Base-by-base conservation (phyloP, 2,797 vertebrate genomes). In the Urosaurus nigricauda region DNA sequence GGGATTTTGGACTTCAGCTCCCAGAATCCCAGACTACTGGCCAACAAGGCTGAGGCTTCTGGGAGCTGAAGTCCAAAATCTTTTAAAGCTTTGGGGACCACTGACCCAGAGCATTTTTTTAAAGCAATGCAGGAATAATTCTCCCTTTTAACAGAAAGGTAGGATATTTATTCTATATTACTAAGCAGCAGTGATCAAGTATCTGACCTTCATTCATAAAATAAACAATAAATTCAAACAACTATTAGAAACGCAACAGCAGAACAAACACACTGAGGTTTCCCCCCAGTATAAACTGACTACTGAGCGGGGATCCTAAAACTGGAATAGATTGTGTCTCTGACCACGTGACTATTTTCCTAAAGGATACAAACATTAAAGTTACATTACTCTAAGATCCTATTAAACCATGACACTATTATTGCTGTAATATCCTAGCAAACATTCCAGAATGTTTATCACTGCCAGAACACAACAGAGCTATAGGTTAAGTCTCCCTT, bases 191-290 rank as follows among this genome's bases (percentile, higher is more conserved):
- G 53, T 0, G 2, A 92, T 90, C 93, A 92, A 92, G 51, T 87
- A 93, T 90, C 90, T 92, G 87, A 91, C 88, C 51, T 73, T 79
- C 32, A 79, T 4, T n/a, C n/a, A n/a, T n/a, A n/a, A n/a, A n/a
- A n/a, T n/a, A n/a, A n/a, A n/a, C n/a, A n/a, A n/a, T n/a, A n/a
- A n/a, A n/a, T n/a, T 79, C n/a, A 79, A 88, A 56, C 40, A 70
- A 21, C 60, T 60, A 71, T 43, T 71, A 43, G 53, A 47, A 37
- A 26, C 40, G 78, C 32, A 53, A 70, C 11, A 88, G 32, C 63
- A 32, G 11, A 75, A 4, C 3, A 53, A 75, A 4, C 3, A 53
- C 56, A 65, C n/a, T 71, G 75, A 47, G 56, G 21, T 58, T 35
- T 53, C 37, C 37, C 37, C 0, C 2, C 12, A 0, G 4, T 51